Percentiles rank a stretch among this genome's conserved stretches.
Conservation (phyloP, 2,113 vertebrate genomes). For the Suncus etruscus region DNA sequence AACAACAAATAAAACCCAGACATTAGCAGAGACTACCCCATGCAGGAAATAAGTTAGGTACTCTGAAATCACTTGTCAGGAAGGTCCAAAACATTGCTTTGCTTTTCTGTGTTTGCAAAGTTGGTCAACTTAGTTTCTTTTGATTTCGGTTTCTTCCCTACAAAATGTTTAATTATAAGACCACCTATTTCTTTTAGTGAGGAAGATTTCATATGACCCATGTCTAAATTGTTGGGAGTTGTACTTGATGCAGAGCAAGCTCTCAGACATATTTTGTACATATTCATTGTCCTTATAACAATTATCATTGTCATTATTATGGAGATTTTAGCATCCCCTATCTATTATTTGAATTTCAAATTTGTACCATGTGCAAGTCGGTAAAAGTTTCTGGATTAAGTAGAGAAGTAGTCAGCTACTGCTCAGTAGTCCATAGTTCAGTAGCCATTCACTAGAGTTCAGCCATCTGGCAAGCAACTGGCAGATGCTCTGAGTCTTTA, state of each 20-base stretch:
- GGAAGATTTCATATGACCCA: not conserved
- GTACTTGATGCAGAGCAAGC: not conserved
- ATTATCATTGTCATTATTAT: not conserved
- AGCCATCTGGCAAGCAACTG: slow-evolving; percentile 85
- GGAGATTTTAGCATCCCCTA: slow-evolving; percentile 47
- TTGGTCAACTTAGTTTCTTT: not conserved
- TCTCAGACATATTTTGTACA: not conserved
- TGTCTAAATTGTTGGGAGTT: not conserved
- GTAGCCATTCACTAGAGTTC: slow-evolving; percentile 82
- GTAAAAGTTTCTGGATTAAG: slow-evolving; percentile 67
- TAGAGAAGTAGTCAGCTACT: slow-evolving; percentile 45
- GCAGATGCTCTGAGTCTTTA: slow-evolving; percentile 79
- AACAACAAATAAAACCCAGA: not conserved
- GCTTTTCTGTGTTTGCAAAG: not conserved
- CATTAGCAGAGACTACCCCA: not conserved
- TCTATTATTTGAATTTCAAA: slow-evolving; percentile 64
- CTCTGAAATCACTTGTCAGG: not conserved
- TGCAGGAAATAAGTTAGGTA: not conserved
- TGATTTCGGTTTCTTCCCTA: slow-evolving; percentile 12
- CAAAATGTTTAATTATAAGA: not conserved
- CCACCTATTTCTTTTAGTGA: not conserved
- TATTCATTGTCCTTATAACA: not conserved
- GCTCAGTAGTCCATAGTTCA: slow-evolving; percentile 76
- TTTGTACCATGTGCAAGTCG: slow-evolving; percentile 72
- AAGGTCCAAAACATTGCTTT: not conserved